These are phyloP conservation scores for Amblyjoppa fuscipennis DNA, from an alignment of 2,888 invertebrate species.

Conservation along the genomic window DNA sequence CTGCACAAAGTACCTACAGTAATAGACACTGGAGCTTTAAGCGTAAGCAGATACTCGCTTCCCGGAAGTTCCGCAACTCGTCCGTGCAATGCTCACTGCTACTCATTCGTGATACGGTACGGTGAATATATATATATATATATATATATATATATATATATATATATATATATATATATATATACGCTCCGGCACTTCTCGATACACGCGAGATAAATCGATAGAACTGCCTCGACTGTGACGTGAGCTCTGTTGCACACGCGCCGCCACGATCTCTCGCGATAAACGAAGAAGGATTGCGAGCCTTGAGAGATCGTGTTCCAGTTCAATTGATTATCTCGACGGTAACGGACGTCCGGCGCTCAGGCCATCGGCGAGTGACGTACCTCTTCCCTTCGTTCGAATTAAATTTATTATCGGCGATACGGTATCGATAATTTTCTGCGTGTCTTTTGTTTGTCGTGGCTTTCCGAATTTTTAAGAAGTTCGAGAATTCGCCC, in stretches of 20 bases:
- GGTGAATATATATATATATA: not conserved
- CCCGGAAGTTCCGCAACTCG: constrained; percentile 31
- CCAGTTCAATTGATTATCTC: constrained; percentile 66
- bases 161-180: not conserved
- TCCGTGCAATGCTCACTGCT: not conserved
- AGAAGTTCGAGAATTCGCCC: not conserved
- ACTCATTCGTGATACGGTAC: not conserved
- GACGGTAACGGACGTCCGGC: constrained; percentile 57
- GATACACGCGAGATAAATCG: constrained; percentile 49
- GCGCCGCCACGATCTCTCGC: constrained; percentile 46
- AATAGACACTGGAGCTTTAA: not conserved
- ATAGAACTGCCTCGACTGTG: constrained; percentile 47
- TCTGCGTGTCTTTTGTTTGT: not conserved
- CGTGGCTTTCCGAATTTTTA: not conserved
- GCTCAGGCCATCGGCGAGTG: constrained; percentile 41
- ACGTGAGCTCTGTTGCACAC: constrained; percentile 9
- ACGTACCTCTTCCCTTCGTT: constrained; percentile 44
- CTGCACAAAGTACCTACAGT: not conserved
- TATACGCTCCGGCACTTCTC: constrained; percentile 22
- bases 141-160: not conserved
- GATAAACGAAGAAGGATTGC: constrained; percentile 68
- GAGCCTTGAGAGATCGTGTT: constrained; percentile 63
- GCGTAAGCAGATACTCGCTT: constrained; percentile 20
- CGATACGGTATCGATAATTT: constrained; percentile 18
- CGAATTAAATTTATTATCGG: constrained; percentile 55